phyloP scores from a whole-genome alignment of 2,888 invertebrate genomes.

The Lysandra coridon region DNA sequence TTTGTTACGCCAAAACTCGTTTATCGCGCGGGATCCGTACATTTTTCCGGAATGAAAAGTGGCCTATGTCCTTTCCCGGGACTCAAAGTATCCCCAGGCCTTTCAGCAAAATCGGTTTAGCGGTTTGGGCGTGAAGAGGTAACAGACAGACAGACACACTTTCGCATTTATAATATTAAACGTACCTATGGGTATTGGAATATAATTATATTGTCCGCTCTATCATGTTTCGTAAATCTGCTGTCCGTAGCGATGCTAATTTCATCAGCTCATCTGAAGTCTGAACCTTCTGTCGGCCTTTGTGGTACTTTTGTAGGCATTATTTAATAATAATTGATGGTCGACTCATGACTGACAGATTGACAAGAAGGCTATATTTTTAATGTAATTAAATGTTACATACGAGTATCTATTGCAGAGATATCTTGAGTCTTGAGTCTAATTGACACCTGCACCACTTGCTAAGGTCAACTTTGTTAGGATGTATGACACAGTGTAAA shows the following conservation, averaged over 20 bases:
- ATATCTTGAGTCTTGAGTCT: not conserved
- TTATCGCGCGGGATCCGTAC: too few relatives aligned
- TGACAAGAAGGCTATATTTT: slow-evolving; percentile 6
- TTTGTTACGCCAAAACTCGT: too few relatives aligned
- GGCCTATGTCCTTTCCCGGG: too few relatives aligned
- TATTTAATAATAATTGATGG: not conserved
- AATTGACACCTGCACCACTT: not conserved
- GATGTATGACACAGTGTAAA: not conserved
- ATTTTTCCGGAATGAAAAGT: too few relatives aligned
- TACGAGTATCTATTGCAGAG: not conserved
- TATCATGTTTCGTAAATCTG: not conserved
- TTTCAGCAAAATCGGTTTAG: too few relatives aligned
- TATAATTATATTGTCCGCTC: not conserved
- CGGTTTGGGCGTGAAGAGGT: too few relatives aligned
- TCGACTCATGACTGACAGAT: not conserved
- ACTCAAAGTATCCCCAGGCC: too few relatives aligned
- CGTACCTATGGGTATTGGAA: too few relatives aligned
- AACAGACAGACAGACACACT: too few relatives aligned
- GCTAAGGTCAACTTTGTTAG: not conserved
- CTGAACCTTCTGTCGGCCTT: too few relatives aligned
- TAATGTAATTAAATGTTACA: not conserved
- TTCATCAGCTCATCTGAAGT: not conserved
- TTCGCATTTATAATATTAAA: too few relatives aligned
- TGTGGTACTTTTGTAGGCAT: too few relatives aligned
- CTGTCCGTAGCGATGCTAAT: not conserved